Percentiles rank a stretch among this genome's conserved stretches.
Evolutionary conservation across 2,888 invertebrate species (phyloP).

Genomic region (Carcina quercana): DNA sequence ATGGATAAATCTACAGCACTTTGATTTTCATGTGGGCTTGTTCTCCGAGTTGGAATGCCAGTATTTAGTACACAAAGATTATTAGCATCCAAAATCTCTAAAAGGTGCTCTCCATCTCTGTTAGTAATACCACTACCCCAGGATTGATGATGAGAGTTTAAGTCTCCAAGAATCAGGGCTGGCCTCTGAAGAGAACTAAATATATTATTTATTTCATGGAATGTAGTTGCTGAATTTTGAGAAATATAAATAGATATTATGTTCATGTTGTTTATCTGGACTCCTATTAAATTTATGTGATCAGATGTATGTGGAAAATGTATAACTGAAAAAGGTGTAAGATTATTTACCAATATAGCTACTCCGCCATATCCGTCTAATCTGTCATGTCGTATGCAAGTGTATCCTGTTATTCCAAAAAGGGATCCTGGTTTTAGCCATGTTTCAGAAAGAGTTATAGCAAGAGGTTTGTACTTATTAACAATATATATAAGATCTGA

Average conservation of each 20-base stretch:
- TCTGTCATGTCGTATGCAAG: conserved; percentile 19
- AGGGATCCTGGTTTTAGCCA: conserved; percentile 14
- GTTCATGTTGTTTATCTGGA: conserved; percentile 7
- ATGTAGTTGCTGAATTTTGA: conserved; percentile 7
- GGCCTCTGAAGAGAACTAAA: conserved; percentile 5
- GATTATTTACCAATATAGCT: conserved; percentile 5
- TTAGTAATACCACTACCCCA: conserved; percentile 1
- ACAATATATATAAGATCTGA: conserved; percentile 8
- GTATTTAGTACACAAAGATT: conserved; percentile 6
- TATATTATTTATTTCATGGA: conserved; percentile 5
- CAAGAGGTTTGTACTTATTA: conserved; percentile 6
- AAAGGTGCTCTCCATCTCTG: not conserved
- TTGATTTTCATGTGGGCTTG: conserved; percentile 5
- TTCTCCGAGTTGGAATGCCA: conserved; percentile 5
- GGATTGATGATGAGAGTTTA: conserved; percentile 5
- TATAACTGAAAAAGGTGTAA: conserved; percentile 4
- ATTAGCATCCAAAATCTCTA: conserved; percentile 2
- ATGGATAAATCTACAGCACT: conserved; percentile 9
- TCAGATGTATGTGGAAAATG: conserved; percentile 3
- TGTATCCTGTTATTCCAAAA: conserved; percentile 13
- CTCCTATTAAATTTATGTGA: conserved; percentile 8
- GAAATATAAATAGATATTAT: no score
- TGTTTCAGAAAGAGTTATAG: conserved; percentile 14
- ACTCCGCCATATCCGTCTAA: conserved; percentile 17
- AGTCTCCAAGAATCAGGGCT: conserved; percentile 10